Base-by-base conservation (phyloP, 2,888 invertebrate genomes). In the Nymphalis c-album region DNA sequence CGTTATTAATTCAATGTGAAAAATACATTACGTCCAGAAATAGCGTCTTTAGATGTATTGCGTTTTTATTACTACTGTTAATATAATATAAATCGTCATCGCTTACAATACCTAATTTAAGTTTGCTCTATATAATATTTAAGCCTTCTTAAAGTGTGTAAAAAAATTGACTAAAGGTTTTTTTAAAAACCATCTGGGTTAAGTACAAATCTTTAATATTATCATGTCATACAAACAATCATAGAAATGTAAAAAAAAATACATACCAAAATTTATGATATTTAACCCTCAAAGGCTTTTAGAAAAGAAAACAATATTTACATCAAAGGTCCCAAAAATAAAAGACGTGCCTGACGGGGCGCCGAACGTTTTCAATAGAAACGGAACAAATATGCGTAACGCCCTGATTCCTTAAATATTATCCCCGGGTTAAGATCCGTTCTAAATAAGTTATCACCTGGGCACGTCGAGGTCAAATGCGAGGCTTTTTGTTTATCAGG, bases 391-490 rank as follows among this genome's bases (percentile, higher is more conserved):
- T 51, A 22, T 51, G 6, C 4, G 22, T 22, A 16, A 35, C 31
- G 20, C 51, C 45, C 53, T 10, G 53, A 47, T 7, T 51, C 46
- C 58, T 55, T 55, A n/a, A 20, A 63, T 59, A 53, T 68, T 62
- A 57, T 68, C 62, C 66, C 35, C 13, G 20, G 48, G 57, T 46
- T 51, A 64, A 40, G 57, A 65, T 64, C 57, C 60, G 47, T 60
- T 62, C 57, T 71, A 71, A 71, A 71, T 71, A 71, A 67, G 67
- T 71, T 69, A 71, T 69, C 69, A 69, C 71, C 68, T 70, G 67
- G 60, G 20, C 22, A 51, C 16, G 65, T 63, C 67, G 71, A 63
- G 71, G 70, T 71, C 70, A 63, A 61, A 66, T 58, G 60, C 7
- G 31, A 35, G 51, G 67, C 50, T 58, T 70, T 69, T 65, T 70